Percentiles rank a stretch among this genome's conserved stretches.
Conservation (phyloP, 2,888 invertebrate genomes). For the Exephanes ischioxanthus region DNA sequence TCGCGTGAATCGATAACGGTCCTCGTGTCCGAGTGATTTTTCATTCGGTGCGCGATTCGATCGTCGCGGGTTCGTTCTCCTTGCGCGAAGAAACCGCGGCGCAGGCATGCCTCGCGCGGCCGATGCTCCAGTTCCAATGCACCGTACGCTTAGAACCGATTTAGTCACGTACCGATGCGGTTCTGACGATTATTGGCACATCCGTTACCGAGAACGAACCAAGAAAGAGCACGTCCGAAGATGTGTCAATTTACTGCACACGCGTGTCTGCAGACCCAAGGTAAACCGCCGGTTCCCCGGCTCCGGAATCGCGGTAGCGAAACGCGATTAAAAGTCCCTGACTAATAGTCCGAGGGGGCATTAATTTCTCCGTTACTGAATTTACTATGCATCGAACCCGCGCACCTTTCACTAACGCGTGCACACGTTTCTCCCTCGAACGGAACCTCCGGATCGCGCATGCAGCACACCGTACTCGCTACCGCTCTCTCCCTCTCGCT, state of each 20-base stretch:
- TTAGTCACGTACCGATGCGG: constrained; percentile 51
- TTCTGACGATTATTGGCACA: constrained; percentile 56
- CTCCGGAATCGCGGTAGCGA: constrained; percentile 45
- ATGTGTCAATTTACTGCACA: background rate
- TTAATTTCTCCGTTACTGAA: constrained; percentile 61
- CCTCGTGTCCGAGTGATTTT: constrained; percentile 46
- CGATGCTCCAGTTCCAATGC: constrained; percentile 60
- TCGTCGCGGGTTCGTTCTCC: constrained; percentile 40
- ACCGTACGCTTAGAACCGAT: constrained; percentile 45
- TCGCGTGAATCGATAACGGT: constrained; percentile 56
- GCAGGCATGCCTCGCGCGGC: background rate
- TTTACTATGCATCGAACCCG: constrained; percentile 56
- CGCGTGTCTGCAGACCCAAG: background rate
- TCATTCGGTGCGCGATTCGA: constrained; percentile 52
- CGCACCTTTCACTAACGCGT: constrained; percentile 56
- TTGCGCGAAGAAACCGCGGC: constrained; percentile 23
- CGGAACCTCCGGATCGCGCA: constrained; percentile 44
- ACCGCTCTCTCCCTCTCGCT: constrained; percentile 23
- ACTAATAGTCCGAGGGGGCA: constrained; percentile 48
- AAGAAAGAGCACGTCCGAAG: background rate
- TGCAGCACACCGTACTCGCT: constrained; percentile 23
- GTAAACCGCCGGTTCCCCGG: background rate
- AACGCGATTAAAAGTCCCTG: constrained; percentile 56
- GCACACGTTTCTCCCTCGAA: constrained; percentile 56
- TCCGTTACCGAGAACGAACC: constrained; percentile 34